A percentile compares a stretch with the other conserved stretches of the same genome.
Conservation (phyloP, 2,797 vertebrate species). For the Onychomys leucogaster region DNA sequence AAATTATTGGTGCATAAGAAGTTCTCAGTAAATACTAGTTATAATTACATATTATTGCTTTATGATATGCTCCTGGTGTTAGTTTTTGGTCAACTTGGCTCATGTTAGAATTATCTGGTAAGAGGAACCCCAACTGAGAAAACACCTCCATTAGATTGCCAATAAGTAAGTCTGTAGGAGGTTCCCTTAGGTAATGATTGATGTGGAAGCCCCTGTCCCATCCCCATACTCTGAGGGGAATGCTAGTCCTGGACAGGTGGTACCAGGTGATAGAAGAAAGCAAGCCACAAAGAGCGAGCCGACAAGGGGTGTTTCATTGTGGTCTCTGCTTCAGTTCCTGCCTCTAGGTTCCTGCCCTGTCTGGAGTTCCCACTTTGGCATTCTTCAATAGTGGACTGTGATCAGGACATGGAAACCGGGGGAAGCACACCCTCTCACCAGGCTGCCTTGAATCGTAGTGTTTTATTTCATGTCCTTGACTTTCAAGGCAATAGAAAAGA, state of each 20-base stretch:
- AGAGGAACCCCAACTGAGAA: neutral
- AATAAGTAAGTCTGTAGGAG: no score
- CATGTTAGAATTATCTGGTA: neutral
- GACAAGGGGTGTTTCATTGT: neutral
- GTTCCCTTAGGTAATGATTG: neutral
- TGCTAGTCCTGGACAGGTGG: neutral
- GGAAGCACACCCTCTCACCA: neutral
- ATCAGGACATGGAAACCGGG: neutral
- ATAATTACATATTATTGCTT: neutral
- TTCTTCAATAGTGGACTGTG: neutral
- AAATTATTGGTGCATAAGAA: neutral
- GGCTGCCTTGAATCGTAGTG: neutral
- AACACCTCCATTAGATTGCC: neutral
- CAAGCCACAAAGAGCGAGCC: neutral
- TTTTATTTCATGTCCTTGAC: accelerated
- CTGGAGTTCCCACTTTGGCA: neutral
- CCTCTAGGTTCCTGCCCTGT: neutral
- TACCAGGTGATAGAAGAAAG: neutral
- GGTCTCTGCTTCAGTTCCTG: neutral
- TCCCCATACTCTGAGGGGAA: no score
- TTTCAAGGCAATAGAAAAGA: neutral
- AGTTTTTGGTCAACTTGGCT: neutral
- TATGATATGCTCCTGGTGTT: neutral
- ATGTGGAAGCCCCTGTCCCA: neutral
- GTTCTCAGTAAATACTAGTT: neutral